Conservation (phyloP, 1,140 invertebrate species). For the Lepidurus apus region DNA sequence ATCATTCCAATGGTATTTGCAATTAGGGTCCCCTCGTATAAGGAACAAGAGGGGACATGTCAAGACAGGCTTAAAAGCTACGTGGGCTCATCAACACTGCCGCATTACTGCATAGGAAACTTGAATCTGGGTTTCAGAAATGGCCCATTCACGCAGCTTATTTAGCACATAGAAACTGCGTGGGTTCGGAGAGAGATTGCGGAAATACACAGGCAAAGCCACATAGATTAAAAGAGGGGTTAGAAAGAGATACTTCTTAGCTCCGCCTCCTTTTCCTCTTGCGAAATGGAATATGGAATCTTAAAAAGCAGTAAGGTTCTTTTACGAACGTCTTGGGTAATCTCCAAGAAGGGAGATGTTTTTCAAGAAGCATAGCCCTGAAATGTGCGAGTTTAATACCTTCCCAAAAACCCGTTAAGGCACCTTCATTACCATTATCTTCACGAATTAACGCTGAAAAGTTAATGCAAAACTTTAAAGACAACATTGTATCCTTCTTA, state of each 20-base stretch:
- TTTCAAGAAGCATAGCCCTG: no score
- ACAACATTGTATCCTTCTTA: background rate
- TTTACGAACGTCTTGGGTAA: no score
- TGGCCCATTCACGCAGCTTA: conserved; percentile 5
- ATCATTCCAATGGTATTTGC: background rate
- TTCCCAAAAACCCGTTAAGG: no score
- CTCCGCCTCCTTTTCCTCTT: background rate
- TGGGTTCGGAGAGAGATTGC: background rate
- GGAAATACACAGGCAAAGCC: background rate
- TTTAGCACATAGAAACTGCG: background rate
- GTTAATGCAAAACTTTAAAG: background rate
- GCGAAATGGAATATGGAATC: no score
- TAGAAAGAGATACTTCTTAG: background rate
- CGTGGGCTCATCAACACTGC: background rate
- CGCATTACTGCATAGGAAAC: background rate
- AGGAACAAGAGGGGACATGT: background rate
- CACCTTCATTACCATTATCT: no score
- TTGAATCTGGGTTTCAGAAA: conserved; percentile 2
- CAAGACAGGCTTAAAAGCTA: background rate
- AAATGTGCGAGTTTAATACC: no score
- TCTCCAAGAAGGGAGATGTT: no score
- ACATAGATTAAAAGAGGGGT: background rate
- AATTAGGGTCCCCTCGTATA: background rate
- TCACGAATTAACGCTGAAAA: no score
- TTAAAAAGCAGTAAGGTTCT: no score